These are phyloP conservation scores for Himalopsyche tibetana DNA, from an alignment of 2,888 invertebrate species.

Conservation along the genomic window DNA sequence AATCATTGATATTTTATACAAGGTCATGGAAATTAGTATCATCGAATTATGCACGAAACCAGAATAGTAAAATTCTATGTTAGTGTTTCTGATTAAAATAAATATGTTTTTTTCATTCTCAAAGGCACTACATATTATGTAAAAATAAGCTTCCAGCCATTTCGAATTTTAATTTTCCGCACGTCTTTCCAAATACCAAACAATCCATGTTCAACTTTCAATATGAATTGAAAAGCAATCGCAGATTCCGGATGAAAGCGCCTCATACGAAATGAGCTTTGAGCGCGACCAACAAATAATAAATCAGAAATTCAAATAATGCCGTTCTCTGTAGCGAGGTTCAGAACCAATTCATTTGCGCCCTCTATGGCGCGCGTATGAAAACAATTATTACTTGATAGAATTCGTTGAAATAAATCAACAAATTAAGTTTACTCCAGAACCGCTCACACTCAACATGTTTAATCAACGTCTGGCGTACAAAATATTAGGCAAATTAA, in stretches of 20 bases:
- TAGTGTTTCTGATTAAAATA: not conserved
- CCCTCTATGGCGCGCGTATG: conserved; percentile 49
- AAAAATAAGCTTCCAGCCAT: not conserved
- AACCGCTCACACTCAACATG: conserved; percentile 50
- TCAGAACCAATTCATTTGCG: conserved; percentile 59
- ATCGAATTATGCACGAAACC: too few species aligned
- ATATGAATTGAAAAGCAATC: conserved; percentile 42
- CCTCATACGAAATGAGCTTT: conserved; percentile 28
- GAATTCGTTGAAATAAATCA: conserved; percentile 62
- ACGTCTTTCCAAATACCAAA: conserved; percentile 38
- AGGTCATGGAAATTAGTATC: too few species aligned
- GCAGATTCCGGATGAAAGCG: not conserved
- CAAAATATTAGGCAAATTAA: conserved; percentile 58
- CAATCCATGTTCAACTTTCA: conserved; percentile 42
- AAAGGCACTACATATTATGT: not conserved
- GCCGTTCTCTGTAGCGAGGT: conserved; percentile 33
- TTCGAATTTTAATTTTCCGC: conserved; percentile 34
- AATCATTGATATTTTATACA: too few species aligned
- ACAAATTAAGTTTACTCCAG: conserved; percentile 61
- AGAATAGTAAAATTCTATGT: too few species aligned
- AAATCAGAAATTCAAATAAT: conserved; percentile 64
- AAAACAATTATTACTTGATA: conserved; percentile 61
- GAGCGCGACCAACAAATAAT: conserved; percentile 41
- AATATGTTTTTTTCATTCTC: not conserved
- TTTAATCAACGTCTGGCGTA: conserved; percentile 58